Percentiles rank a stretch among this genome's conserved stretches.
Evolutionary conservation across 2,888 invertebrate genomes (phyloP).

Genomic region (Drosophila hamatofila): DNA sequence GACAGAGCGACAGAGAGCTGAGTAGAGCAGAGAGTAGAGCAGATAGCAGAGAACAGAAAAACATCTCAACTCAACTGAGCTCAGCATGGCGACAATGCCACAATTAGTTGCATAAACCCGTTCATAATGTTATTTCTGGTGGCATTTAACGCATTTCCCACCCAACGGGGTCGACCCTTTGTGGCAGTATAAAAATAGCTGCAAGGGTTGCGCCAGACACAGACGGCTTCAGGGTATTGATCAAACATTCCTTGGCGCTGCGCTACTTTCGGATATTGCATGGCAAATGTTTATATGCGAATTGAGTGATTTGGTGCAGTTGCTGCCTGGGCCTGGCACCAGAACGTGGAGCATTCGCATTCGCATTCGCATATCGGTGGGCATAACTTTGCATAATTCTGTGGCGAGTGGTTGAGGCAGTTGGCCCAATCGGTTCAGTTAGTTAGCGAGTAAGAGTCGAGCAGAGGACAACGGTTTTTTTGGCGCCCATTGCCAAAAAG

Average conservation of each 20-base stretch:
- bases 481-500: slow-evolving; percentile 77
- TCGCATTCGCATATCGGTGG: slow-evolving; percentile 16
- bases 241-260: slow-evolving; percentile 74
- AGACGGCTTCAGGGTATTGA: slow-evolving; percentile 65
- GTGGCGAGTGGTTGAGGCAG: slow-evolving; percentile 16
- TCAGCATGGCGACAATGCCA: slow-evolving; percentile 59
- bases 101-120: slow-evolving; percentile 75
- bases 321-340: slow-evolving; percentile 42
- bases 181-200: slow-evolving; percentile 58
- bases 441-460: slow-evolving; percentile 77
- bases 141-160: slow-evolving; percentile 60
- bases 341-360: slow-evolving; percentile 39
- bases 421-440: slow-evolving; percentile 29
- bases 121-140: slow-evolving; percentile 40
- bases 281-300: slow-evolving; percentile 37
- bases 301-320: slow-evolving; percentile 49
- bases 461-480: slow-evolving; percentile 82
- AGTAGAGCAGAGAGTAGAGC: too few species aligned
- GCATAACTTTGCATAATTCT: slow-evolving; percentile 36
- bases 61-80: neutral
- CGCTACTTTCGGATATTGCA: slow-evolving; percentile 34
- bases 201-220: slow-evolving; percentile 44
- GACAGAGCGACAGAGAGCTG: slow-evolving; percentile 1
- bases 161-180: slow-evolving; percentile 59
- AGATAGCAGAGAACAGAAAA: neutral